These are phyloP conservation scores for Thaleichthys pacificus DNA, from an alignment of 2,797 vertebrate species.

Conservation along the genomic window DNA sequence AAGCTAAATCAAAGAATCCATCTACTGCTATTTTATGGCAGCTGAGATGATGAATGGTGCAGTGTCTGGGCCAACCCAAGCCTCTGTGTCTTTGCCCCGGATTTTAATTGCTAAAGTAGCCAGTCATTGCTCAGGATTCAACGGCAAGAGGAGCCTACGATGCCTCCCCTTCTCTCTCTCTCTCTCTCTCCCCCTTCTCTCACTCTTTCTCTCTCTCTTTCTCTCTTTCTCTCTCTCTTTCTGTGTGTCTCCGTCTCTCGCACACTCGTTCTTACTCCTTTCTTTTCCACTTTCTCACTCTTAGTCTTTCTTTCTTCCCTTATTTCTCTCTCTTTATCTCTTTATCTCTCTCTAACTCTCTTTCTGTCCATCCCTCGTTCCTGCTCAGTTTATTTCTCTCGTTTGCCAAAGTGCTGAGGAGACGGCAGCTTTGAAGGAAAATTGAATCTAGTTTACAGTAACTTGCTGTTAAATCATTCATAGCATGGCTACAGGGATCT, in stretches of 20 bases:
- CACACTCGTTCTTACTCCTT: slow-evolving; percentile 25
- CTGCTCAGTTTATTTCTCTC: not conserved
- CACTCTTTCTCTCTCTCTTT: slow-evolving; percentile 51
- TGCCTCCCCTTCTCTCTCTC: slow-evolving; percentile 42
- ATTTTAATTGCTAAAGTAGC: slow-evolving; percentile 99
- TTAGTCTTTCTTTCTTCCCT: slow-evolving; percentile 25
- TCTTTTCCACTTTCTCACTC: slow-evolving; percentile 10
- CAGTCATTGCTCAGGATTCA: slow-evolving; percentile 95
- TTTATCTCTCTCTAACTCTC: slow-evolving; percentile 3
- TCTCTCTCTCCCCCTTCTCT: slow-evolving; percentile 29
- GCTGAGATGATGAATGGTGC: slow-evolving; percentile 99
- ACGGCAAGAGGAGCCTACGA: slow-evolving; percentile 68
- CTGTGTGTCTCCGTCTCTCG: slow-evolving; percentile 23
- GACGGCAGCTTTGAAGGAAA: slow-evolving; percentile 84
- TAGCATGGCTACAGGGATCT: slow-evolving; percentile 84
- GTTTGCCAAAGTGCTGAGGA: slow-evolving; percentile 76
- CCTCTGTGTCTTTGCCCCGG: slow-evolving; percentile 97
- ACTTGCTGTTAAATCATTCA: slow-evolving; percentile 97
- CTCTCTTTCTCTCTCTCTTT: slow-evolving; percentile 24
- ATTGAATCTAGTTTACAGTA: slow-evolving; percentile 88
- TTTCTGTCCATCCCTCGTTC: slow-evolving; percentile 2
- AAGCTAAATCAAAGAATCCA: slow-evolving; percentile 99
- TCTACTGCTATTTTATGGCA: slow-evolving; percentile 99
- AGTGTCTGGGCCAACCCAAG: slow-evolving; percentile 99
- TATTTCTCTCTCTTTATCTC: slow-evolving; percentile 21